phyloP scores from a whole-genome alignment of 2,888 invertebrate genomes.

The Oligia fasciuncula region DNA sequence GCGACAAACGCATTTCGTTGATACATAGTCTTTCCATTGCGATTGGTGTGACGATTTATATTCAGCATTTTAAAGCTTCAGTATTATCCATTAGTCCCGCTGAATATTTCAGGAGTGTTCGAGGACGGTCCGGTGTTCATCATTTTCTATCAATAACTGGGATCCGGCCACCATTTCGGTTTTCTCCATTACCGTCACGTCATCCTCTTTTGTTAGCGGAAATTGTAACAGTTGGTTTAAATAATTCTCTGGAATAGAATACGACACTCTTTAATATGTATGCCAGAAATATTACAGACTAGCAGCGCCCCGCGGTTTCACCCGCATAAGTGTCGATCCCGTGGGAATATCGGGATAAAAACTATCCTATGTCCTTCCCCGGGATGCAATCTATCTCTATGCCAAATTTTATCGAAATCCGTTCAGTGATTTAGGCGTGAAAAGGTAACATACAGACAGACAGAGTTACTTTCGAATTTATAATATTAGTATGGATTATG shows the following conservation, averaged over 20 bases:
- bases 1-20: slow-evolving; percentile 25
- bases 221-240: neutral
- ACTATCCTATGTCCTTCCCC: no score
- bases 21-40: slow-evolving; percentile 34
- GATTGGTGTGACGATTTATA: slow-evolving; percentile 47
- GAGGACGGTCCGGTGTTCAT: slow-evolving; percentile 11
- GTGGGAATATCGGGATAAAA: no score
- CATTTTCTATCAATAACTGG: slow-evolving; percentile 31
- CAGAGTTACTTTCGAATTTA: no score
- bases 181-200: neutral
- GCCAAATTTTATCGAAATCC: no score
- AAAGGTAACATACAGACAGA: no score
- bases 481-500: neutral
- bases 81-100: slow-evolving; percentile 45
- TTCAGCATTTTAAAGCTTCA: slow-evolving; percentile 54
- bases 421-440: no score
- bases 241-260: neutral
- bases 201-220: neutral
- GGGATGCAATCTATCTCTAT: no score
- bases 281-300: neutral
- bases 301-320: no score
- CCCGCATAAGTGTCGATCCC: no score
- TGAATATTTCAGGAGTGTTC: slow-evolving; percentile 41
- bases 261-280: no score
- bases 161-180: neutral